These are phyloP conservation scores for Aplysia californica DNA, from an alignment of 1,140 invertebrate species.

Conservation along the genomic window DNA sequence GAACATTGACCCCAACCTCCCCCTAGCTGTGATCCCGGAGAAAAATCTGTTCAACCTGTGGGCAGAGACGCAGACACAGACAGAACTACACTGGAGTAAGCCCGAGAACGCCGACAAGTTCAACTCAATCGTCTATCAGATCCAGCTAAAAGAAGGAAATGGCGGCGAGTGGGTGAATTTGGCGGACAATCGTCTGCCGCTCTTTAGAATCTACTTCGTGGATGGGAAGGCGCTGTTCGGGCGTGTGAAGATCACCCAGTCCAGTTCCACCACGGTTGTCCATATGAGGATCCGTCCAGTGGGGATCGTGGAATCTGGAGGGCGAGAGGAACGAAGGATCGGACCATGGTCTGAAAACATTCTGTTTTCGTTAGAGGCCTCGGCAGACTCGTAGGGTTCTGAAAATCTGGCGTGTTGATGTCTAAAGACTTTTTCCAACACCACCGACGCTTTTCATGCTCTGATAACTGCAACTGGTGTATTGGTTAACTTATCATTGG, in stretches of 20 bases:
- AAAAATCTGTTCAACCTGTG: neutral
- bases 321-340: neutral
- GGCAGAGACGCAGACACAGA: constrained; percentile 1
- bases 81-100: neutral
- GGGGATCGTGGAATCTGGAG: neutral
- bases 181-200: neutral
- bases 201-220: neutral
- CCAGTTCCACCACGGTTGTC: neutral
- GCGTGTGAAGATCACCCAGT: neutral
- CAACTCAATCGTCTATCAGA: neutral
- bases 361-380: neutral
- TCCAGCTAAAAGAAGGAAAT: neutral
- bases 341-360: constrained; percentile 1
- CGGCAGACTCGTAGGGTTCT: too few species aligned
- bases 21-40: neutral
- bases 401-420: too few species aligned
- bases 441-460: too few species aligned
- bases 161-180: neutral
- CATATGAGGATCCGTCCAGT: neutral
- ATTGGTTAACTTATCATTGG: too few species aligned
- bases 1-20: neutral
- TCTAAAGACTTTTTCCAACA: too few species aligned
- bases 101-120: neutral
- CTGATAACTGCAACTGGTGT: too few species aligned
- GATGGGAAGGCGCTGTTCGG: neutral